Conservation (phyloP, 2,888 invertebrate species). For the Zygothrica quintamaculata region DNA sequence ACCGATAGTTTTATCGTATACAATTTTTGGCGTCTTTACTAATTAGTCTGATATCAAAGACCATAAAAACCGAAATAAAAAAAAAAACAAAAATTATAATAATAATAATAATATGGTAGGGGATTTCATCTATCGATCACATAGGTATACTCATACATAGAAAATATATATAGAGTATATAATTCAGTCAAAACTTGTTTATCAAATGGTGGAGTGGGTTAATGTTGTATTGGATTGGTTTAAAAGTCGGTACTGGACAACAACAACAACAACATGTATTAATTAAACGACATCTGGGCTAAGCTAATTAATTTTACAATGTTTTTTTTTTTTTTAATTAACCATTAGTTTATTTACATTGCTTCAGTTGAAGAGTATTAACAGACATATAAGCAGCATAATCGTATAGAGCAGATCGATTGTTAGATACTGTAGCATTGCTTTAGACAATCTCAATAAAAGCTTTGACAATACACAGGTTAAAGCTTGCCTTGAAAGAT, state of each 20-base stretch:
- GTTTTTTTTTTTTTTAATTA: slow-evolving; percentile 28
- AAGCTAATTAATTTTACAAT: slow-evolving; percentile 48
- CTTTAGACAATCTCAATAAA: not conserved
- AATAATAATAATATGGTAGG: slow-evolving; percentile 32
- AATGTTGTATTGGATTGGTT: too few relatives aligned
- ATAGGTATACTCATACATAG: too few relatives aligned
- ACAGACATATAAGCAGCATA: not conserved
- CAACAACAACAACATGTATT: slow-evolving; percentile 21
- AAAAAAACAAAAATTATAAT: too few relatives aligned
- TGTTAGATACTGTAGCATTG: too few relatives aligned
- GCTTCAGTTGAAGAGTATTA: not conserved
- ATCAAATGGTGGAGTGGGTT: too few relatives aligned
- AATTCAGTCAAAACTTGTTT: slow-evolving; percentile 30
- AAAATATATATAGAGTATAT: not conserved
- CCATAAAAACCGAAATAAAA: slow-evolving; percentile 60
- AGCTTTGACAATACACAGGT: slow-evolving; percentile 1
- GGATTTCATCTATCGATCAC: slow-evolving; percentile 47
- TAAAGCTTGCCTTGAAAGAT: slow-evolving; percentile 2
- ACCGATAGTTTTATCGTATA: slow-evolving; percentile 66
- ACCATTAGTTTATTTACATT: slow-evolving; percentile 3
- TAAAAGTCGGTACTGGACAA: not conserved
- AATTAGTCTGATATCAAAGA: slow-evolving; percentile 79
- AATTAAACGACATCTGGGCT: slow-evolving; percentile 42
- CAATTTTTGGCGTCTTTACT: slow-evolving; percentile 51
- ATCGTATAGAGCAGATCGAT: too few relatives aligned